Evolutionary conservation across 2,113 vertebrate species (phyloP), one percentile per base, ranked within the genome.

Genomic region (Heterochromis multidens): DNA sequence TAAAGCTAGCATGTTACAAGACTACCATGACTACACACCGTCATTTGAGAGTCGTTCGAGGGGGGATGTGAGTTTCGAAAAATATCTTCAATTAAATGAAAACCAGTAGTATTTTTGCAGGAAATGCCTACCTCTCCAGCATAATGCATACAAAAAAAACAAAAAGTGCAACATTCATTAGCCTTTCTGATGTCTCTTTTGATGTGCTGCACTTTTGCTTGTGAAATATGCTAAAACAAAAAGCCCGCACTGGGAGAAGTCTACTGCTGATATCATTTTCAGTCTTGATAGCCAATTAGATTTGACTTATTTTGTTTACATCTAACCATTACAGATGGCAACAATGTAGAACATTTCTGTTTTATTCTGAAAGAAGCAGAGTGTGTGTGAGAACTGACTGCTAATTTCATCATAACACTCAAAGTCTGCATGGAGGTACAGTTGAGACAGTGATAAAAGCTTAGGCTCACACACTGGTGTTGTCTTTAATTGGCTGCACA

Each of bases 401-500:
- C 59, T 89, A 17, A 92, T 91, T 93, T 92, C 87, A 82, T 94
- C 91, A 91, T 79, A 29, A 77, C 19, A 17, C 54, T 77, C 54
- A 27, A 27, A 11, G 49, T 74, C 79, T 82, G 70, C 60, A 70
- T 5, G 8, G 43, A 87, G 60, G 81, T 81, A 57, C 62, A 83
- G 63, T 60, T 4, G 59, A 88, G 72, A 40, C 35, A 19, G 63
- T 5, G 80, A 93, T 92, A 88, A 91, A 86, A 92, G 87, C 72
- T 23, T 13, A 27, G 52, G 31, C 82, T 62, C 65, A 70, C 52
- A 77, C 78, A 84, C 27, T 74, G 67, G 58, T 65, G 80, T 88
- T 90, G 72, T 29, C 81, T 83, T 83, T 92, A 92, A 93, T 90
- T 92, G 89, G 89, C 90, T 93, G 91, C 89, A 90, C 86, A 85